Percentiles rank a stretch among this genome's conserved stretches.
Conservation (phyloP, 2,797 vertebrate genomes). For the Tolypeutes matacus region DNA sequence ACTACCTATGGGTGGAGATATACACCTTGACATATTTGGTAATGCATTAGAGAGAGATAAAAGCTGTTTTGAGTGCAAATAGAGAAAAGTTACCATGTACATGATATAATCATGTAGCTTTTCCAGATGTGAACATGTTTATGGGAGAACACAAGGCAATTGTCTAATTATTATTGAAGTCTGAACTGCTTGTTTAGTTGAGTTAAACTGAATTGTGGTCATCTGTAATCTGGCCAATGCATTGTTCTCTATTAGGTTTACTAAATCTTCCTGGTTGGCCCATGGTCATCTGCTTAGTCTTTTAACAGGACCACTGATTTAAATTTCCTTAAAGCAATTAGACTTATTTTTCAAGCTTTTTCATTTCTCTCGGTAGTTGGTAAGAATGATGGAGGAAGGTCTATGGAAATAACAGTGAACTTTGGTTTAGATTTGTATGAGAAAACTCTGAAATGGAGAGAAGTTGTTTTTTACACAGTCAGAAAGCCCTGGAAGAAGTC, state of each 20-base stretch:
- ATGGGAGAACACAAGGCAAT: neutral
- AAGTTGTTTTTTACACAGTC: neutral
- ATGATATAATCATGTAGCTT: neutral
- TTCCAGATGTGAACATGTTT: neutral
- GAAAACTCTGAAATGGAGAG: neutral
- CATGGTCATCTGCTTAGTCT: neutral
- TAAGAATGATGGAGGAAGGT: neutral
- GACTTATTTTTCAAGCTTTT: neutral
- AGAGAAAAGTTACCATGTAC: neutral
- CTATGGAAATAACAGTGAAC: neutral
- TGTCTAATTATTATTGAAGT: neutral
- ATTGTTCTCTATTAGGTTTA: neutral
- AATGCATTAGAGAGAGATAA: constrained; percentile 15
- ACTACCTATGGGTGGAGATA: neutral
- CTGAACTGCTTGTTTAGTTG: neutral
- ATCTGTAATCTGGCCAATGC: neutral
- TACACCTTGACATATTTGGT: neutral
- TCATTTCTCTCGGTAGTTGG: neutral
- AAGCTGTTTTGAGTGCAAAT: neutral
- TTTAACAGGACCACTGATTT: neutral
- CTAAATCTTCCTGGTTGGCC: neutral
- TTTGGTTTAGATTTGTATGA: neutral
- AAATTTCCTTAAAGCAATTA: neutral
- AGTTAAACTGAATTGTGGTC: neutral
- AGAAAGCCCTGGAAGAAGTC: neutral